Percentiles rank a stretch among this genome's conserved stretches.
phyloP scores from a whole-genome alignment of 2,797 vertebrate species.

The Knipowitschia caucasica region DNA sequence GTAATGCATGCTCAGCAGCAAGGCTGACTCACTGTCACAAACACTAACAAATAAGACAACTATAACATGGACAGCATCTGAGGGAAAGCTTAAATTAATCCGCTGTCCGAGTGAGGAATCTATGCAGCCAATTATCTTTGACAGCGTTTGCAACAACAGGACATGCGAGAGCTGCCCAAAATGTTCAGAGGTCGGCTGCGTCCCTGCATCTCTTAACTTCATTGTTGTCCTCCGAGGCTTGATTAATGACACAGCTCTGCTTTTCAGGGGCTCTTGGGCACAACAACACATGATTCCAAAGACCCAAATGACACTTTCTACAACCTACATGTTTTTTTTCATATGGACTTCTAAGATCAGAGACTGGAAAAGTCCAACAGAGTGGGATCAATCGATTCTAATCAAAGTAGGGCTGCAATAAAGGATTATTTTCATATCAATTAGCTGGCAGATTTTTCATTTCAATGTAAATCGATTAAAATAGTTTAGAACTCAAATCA shows the following conservation, averaged over 20 bases:
- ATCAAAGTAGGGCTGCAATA: no score
- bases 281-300: no score
- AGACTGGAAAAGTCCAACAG: no score
- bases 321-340: no score
- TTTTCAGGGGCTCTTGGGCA: slow-evolving; percentile 21
- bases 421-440: no score
- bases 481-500: no score
- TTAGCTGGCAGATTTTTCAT: no score
- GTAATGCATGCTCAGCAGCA: background rate
- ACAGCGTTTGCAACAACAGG: slow-evolving; percentile 28
- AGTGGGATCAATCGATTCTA: no score
- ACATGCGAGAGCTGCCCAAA: slow-evolving; percentile 14
- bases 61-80: slow-evolving; percentile 44
- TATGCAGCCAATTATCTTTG: slow-evolving; percentile 47
- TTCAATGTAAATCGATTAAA: no score
- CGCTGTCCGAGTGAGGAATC: slow-evolving; percentile 27
- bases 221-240: slow-evolving; percentile 44
- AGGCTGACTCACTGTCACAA: slow-evolving; percentile 59
- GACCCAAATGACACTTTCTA: no score
- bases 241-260: slow-evolving; percentile 51
- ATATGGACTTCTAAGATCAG: no score
- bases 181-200: slow-evolving; percentile 31
- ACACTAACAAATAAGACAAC: slow-evolving; percentile 51
- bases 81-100: slow-evolving; percentile 37
- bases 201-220: slow-evolving; percentile 39